Percentiles rank a stretch among this genome's conserved stretches.
Evolutionary conservation across 2,888 invertebrate species (phyloP).

Genomic region (Agrochola circellaris): DNA sequence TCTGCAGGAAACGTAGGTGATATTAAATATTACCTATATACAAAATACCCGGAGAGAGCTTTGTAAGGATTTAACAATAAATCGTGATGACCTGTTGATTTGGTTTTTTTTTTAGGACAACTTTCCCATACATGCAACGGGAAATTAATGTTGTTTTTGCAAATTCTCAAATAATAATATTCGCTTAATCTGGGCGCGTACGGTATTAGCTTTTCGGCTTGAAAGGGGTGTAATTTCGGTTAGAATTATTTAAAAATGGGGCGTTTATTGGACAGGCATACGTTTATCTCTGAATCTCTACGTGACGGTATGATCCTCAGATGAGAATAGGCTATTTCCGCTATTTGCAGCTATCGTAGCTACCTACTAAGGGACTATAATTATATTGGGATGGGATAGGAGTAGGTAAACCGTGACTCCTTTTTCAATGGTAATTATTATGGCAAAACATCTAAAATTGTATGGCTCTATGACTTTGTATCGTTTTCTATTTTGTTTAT

Average conservation of each 20-base stretch:
- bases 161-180: constrained; percentile 33
- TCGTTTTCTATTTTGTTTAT: neutral
- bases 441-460: neutral
- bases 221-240: constrained; percentile 21
- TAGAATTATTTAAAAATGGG: constrained; percentile 35
- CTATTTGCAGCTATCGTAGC: neutral
- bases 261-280: constrained; percentile 25
- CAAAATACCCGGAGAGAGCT: neutral
- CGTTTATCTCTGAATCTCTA: constrained; percentile 13
- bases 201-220: constrained; percentile 30
- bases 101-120: neutral
- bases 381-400: neutral
- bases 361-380: neutral
- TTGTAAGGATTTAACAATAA: neutral
- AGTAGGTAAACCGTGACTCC: neutral
- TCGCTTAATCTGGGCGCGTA: constrained; percentile 22
- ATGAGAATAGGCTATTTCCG: neutral
- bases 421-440: neutral
- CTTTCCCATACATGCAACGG: constrained; percentile 6
- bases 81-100: neutral
- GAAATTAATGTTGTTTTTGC: neutral
- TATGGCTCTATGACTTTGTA: neutral
- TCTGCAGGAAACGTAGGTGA: neutral
- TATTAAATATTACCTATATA: neutral
- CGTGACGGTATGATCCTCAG: constrained; percentile 1